Evolutionary conservation across 2,888 invertebrate genomes (phyloP).

Genomic region (Artemia sinica): DNA sequence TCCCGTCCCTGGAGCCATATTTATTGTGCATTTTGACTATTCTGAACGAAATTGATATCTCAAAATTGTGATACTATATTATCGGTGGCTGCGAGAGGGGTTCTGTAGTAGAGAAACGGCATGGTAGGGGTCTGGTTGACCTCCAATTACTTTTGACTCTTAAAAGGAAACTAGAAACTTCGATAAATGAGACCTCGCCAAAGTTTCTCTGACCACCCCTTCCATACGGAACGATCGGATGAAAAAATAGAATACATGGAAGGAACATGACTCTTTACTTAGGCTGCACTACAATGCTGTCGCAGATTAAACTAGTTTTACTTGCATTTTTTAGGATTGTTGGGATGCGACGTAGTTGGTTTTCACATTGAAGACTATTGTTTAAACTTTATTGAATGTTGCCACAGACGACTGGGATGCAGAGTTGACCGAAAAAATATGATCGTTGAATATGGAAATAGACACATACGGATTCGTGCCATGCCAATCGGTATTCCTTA

Average conservation of each 20-base stretch:
- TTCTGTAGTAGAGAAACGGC: no score
- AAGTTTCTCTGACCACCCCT: no score
- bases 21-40: no score
- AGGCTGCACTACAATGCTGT: not conserved
- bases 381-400: conserved; percentile 75
- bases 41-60: no score
- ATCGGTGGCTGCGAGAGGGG: no score
- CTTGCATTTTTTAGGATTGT: conserved; percentile 23
- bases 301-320: not conserved
- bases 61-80: no score
- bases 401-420: conserved; percentile 60
- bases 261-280: not conserved
- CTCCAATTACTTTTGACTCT: no score
- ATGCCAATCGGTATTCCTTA: conserved; percentile 77
- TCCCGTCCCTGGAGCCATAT: no score
- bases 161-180: no score
- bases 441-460: conserved; percentile 67
- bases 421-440: conserved; percentile 72
- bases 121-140: no score
- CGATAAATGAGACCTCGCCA: no score
- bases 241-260: not conserved
- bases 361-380: conserved; percentile 83
- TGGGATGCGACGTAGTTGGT: conserved; percentile 77
- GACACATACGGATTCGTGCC: conserved; percentile 63
- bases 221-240: no score